Evolutionary conservation across 2,113 vertebrate species (phyloP).

Genomic region (Sceloporus undulatus): DNA sequence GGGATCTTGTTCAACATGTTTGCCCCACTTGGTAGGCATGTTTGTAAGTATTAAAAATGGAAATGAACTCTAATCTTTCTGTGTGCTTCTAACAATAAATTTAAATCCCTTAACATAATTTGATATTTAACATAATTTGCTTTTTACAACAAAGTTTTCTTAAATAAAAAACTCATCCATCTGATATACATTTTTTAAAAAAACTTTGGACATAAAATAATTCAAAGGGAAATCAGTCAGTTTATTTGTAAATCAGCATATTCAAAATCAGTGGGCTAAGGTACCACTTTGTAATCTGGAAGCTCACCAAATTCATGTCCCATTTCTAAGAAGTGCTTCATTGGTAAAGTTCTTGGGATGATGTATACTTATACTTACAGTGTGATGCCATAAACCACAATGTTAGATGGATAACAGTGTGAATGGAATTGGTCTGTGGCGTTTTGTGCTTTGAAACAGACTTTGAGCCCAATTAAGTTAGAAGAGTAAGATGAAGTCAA

Average conservation of each 20-base stretch:
- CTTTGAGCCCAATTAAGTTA: neutral
- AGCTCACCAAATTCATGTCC: neutral
- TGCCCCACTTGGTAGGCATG: slow-evolving; percentile 62
- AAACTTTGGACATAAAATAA: neutral
- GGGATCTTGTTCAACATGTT: slow-evolving; percentile 70
- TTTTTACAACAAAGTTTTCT: slow-evolving; percentile 40
- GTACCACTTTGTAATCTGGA: slow-evolving; percentile 15
- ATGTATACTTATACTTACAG: neutral
- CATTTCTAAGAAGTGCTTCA: neutral
- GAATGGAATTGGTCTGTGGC: neutral
- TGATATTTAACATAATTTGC: slow-evolving; percentile 41
- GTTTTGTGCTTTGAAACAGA: neutral
- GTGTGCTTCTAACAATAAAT: slow-evolving; percentile 55
- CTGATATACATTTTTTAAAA: slow-evolving; percentile 6
- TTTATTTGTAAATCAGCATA: neutral
- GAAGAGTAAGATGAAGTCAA: neutral
- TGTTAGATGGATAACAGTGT: neutral
- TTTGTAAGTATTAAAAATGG: slow-evolving; percentile 66
- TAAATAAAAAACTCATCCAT: slow-evolving; percentile 25
- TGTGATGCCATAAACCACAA: neutral
- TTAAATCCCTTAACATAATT: slow-evolving; percentile 60
- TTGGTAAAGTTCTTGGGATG: neutral
- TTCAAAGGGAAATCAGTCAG: neutral
- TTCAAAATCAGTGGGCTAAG: neutral
- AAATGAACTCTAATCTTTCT: slow-evolving; percentile 67